phyloP scores from a whole-genome alignment of 2,888 invertebrate species.

The Clepsis dumicolana region DNA sequence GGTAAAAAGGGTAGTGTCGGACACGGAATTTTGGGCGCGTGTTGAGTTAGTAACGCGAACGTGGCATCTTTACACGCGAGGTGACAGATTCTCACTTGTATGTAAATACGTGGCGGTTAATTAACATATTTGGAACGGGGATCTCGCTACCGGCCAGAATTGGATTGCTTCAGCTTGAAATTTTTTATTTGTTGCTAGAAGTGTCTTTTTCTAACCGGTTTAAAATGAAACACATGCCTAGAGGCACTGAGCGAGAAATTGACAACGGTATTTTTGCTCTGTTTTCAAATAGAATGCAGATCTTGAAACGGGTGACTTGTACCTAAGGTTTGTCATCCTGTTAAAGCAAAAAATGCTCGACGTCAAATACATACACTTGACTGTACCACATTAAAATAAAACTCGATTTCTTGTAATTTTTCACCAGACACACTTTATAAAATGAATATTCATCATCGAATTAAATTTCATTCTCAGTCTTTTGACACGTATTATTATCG shows the following conservation, averaged over 20 bases:
- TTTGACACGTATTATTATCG: neutral
- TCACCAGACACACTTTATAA: neutral
- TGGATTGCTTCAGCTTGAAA: neutral
- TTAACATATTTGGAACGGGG: neutral
- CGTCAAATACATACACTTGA: neutral
- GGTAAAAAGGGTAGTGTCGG: conserved; percentile 39
- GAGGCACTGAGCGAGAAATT: neutral
- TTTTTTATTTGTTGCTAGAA: neutral
- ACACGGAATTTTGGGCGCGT: conserved; percentile 17
- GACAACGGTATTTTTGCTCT: no score
- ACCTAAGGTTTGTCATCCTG: no score
- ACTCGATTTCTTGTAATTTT: neutral
- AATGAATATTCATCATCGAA: conserved; percentile 3
- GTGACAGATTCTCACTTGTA: conserved; percentile 15
- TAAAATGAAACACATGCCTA: no score
- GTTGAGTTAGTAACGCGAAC: conserved; percentile 18
- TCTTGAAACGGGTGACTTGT: no score
- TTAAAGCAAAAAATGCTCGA: neutral
- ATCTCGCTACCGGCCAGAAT: neutral
- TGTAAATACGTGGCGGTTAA: conserved; percentile 9
- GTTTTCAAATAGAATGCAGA: no score
- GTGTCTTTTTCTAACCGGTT: neutral
- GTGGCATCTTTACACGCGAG: conserved; percentile 23
- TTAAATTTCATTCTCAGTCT: neutral
- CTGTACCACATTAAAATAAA: conserved; percentile 3